These are phyloP conservation scores for Phthorimaea operculella DNA, from an alignment of 1,140 invertebrate genomes.

Conservation along the genomic window DNA sequence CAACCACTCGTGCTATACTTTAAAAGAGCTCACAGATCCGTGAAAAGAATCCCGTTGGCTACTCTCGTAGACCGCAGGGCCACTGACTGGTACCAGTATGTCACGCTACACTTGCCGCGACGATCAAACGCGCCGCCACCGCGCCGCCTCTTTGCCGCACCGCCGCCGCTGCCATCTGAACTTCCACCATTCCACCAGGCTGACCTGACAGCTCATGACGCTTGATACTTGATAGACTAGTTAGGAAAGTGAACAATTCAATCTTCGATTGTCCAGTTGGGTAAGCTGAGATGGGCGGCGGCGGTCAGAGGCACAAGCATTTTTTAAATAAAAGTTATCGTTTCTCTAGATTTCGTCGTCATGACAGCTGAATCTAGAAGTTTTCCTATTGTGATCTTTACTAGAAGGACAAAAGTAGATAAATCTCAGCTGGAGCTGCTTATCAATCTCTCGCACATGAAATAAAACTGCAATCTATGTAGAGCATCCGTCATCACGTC, in stretches of 20 bases:
- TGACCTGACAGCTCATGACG: conserved; percentile 30
- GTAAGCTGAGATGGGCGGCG: too few relatives aligned
- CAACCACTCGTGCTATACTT: neutral
- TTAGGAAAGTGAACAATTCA: conserved; percentile 13
- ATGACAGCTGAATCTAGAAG: too few relatives aligned
- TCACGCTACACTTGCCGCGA: conserved; percentile 52
- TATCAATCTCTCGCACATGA: too few relatives aligned
- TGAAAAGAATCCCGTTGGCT: conserved; percentile 26
- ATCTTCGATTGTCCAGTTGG: neutral
- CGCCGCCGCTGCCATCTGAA: conserved; percentile 29
- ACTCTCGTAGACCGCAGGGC: conserved; percentile 32
- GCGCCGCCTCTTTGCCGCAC: conserved; percentile 45
- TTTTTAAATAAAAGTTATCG: too few relatives aligned
- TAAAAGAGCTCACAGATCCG: conserved; percentile 40
- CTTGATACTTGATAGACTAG: conserved; percentile 9
- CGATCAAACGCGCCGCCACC: conserved; percentile 48
- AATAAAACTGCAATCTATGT: too few relatives aligned
- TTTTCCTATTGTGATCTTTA: too few relatives aligned
- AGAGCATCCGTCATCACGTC: too few relatives aligned
- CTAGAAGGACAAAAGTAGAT: too few relatives aligned
- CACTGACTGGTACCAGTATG: conserved; percentile 37
- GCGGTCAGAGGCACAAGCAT: too few relatives aligned
- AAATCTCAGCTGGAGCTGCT: too few relatives aligned
- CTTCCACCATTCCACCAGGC: conserved; percentile 49
- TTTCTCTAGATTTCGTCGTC: too few relatives aligned